These are phyloP conservation scores for Heloderma charlesbogerti DNA, from an alignment of 2,113 vertebrate genomes.

Conservation along the genomic window DNA sequence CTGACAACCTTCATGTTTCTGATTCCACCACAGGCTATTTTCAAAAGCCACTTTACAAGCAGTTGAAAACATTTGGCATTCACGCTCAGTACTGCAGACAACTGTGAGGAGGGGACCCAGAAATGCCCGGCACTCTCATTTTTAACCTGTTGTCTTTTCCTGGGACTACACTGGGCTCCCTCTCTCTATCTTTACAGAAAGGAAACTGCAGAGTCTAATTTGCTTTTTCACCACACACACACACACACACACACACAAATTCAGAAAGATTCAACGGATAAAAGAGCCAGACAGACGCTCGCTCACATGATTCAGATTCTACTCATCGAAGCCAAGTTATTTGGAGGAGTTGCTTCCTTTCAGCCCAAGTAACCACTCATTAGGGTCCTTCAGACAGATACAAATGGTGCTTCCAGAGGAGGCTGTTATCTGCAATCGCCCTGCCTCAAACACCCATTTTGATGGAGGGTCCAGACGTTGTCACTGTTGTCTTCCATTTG, in stretches of 20 bases:
- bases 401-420: too few relatives aligned
- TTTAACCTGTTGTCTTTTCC: not conserved
- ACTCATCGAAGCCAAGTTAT: too few relatives aligned
- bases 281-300: not conserved
- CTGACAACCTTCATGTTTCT: not conserved
- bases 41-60: not conserved
- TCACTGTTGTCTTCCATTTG: not conserved
- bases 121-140: not conserved
- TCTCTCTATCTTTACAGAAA: not conserved
- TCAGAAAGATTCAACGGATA: not conserved
- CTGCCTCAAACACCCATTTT: too few relatives aligned
- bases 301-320: too few relatives aligned
- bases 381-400: too few relatives aligned
- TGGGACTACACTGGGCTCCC: rapidly evolving
- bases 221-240: not conserved
- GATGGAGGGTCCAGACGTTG: too few relatives aligned
- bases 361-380: too few relatives aligned
- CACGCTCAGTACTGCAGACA: not conserved
- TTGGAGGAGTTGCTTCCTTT: too few relatives aligned
- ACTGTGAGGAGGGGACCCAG: not conserved
- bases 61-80: not conserved
- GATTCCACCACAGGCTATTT: not conserved
- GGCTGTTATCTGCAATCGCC: too few relatives aligned
- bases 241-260: not conserved
- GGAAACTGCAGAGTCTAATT: not conserved